phyloP scores from a whole-genome alignment of 2,888 invertebrate genomes.

The Phytoseiulus persimilis region DNA sequence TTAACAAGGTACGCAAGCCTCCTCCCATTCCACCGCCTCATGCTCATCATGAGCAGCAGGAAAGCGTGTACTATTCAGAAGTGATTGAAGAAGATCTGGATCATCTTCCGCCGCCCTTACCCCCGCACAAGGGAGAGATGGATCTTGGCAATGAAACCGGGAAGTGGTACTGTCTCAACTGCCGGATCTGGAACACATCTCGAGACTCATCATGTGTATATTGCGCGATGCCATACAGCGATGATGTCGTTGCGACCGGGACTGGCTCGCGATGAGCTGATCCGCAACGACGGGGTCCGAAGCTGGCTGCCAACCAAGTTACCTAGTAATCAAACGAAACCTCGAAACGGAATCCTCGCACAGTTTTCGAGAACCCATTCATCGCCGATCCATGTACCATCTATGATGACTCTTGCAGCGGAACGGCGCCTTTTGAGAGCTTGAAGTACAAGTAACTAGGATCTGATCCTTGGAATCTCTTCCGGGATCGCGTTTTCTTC shows the following conservation, averaged over 20 bases:
- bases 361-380: neutral
- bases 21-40: conserved; percentile 21
- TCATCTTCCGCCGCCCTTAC: conserved; percentile 19
- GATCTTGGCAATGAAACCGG: neutral
- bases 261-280: neutral
- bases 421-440: neutral
- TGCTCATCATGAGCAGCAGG: neutral
- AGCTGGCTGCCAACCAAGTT: neutral
- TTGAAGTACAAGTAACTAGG: too few relatives aligned
- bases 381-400: neutral
- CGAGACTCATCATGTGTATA: conserved; percentile 33
- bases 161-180: conserved; percentile 37
- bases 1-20: conserved; percentile 16
- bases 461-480: too few relatives aligned
- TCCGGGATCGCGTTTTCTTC: too few relatives aligned
- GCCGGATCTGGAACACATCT: conserved; percentile 21
- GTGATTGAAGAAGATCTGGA: conserved; percentile 10
- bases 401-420: neutral
- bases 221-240: conserved; percentile 35
- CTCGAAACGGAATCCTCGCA: neutral
- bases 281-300: neutral
- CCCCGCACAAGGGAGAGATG: conserved; percentile 21
- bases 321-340: neutral
- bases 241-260: conserved; percentile 28
- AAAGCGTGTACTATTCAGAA: conserved; percentile 15